Conservation (phyloP, 2,113 vertebrate species). For the Lucifuga dentata region DNA sequence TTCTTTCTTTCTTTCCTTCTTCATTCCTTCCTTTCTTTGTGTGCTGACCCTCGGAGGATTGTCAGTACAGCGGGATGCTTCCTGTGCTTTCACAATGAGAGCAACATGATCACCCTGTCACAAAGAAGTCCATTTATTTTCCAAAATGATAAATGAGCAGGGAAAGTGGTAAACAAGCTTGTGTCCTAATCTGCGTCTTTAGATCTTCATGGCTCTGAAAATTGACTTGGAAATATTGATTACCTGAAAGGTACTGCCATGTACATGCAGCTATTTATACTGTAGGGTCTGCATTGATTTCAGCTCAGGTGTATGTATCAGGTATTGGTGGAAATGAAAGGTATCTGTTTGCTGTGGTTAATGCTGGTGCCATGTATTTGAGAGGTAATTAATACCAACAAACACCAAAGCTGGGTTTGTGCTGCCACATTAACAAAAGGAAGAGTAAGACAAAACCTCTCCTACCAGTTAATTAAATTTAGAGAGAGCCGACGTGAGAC, state of each 20-base stretch:
- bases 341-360: conserved; percentile 50
- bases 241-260: conserved; percentile 32
- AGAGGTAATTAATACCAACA: conserved; percentile 57
- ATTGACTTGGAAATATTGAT: conserved; percentile 38
- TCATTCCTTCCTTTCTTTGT: no score
- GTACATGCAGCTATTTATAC: conserved; percentile 47
- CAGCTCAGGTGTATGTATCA: conserved; percentile 53
- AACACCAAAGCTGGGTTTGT: conserved; percentile 21
- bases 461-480: background rate
- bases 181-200: conserved; percentile 21
- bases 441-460: conserved; percentile 21
- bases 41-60: background rate
- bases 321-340: conserved; percentile 33
- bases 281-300: conserved; percentile 45
- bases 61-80: background rate
- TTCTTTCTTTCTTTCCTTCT: conserved; percentile 1
- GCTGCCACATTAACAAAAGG: conserved; percentile 12
- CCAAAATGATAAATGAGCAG: background rate
- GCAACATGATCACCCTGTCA: background rate
- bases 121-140: background rate
- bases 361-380: conserved; percentile 45
- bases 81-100: background rate
- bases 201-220: conserved; percentile 24
- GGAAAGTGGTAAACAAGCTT: conserved; percentile 7
- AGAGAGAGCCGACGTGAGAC: background rate